Base-by-base conservation (phyloP, 1,140 invertebrate genomes). In the Hyles vespertilio region DNA sequence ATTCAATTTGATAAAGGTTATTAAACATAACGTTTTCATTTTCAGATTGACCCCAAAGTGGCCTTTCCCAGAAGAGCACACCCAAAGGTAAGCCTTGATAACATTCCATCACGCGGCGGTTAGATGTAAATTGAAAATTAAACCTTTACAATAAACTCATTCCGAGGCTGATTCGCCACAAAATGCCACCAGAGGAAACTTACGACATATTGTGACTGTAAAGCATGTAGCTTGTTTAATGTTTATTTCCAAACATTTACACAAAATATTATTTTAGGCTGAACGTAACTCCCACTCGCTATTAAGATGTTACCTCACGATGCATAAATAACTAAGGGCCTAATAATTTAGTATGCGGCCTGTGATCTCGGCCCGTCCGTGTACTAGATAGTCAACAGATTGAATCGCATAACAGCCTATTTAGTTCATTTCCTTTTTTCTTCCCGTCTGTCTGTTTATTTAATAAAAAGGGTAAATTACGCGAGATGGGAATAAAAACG, bases 1-100 rank as follows among this genome's bases (percentile, higher is more conserved):
- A 1, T 5, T 5, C 36, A 40, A 5, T 40, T 8, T 40, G 3
- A 5, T 5, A 40, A 5, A 40, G 8, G 36, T 22, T 48, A 48
- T 33, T 47, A 49, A 11, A 45, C 7, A 46, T 54, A 48, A 43
- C 36, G 43, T 61, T 71, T 71, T 63, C 77, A 86, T 82, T 96
- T 96, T 70, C 95, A 98, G 98, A 99, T 99, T 92, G 98, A 99
- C 90, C 98, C 98, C 75, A 99, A 99, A 94, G 97, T 99, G 90
- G 98, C 98, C 89, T 99, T 99, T 93, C 98, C 98, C 70, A 95
- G 98, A 91, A 94, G 97, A 93, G 96, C 97, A 92, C 97, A 98
- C 93, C 97, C 97, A 91, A 98, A 98, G 95, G 97, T 98, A 92
- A 95, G 95, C 89, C 45, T 66, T 64, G 61, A 51, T 64, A 61